These are phyloP conservation scores for Cyphomyrus discorhynchus DNA, from an alignment of 2,113 vertebrate genomes.

Conservation along the genomic window DNA sequence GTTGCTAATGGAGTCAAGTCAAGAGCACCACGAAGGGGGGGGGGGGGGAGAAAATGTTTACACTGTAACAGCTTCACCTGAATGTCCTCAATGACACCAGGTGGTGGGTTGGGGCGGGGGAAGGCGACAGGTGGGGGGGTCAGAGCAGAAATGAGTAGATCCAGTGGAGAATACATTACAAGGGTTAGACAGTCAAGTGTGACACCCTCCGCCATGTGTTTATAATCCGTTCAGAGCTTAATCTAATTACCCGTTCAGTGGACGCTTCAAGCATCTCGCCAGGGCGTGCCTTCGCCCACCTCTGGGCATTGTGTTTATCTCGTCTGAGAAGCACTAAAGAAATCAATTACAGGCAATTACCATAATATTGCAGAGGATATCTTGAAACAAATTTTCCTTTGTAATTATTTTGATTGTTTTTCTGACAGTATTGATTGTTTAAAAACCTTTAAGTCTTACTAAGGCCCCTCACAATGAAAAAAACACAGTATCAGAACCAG, in stretches of 20 bases:
- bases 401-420: conserved; percentile 6
- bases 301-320: conserved; percentile 3
- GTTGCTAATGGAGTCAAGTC: not conserved
- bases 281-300: conserved; percentile 19
- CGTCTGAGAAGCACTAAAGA: conserved; percentile 8
- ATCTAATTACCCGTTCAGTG: conserved; percentile 39
- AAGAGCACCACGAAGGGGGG: not conserved
- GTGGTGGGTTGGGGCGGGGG: not conserved
- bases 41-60: not conserved
- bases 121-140: conserved; percentile 16
- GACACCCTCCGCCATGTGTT: conserved; percentile 21
- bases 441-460: not conserved
- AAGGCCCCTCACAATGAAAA: not conserved
- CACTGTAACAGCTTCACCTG: not conserved
- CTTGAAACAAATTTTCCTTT: not conserved
- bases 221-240: conserved; percentile 30
- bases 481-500: not conserved
- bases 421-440: not conserved
- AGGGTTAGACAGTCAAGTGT: not conserved
- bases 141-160: conserved; percentile 40
- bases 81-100: conserved; percentile 14
- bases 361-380: not conserved
- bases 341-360: conserved; percentile 28
- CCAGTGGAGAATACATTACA: conserved; percentile 3
- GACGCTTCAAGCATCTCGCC: not conserved